Evolutionary conservation across 1,140 invertebrate genomes (phyloP).

Genomic region (Listronotus oregonensis): DNA sequence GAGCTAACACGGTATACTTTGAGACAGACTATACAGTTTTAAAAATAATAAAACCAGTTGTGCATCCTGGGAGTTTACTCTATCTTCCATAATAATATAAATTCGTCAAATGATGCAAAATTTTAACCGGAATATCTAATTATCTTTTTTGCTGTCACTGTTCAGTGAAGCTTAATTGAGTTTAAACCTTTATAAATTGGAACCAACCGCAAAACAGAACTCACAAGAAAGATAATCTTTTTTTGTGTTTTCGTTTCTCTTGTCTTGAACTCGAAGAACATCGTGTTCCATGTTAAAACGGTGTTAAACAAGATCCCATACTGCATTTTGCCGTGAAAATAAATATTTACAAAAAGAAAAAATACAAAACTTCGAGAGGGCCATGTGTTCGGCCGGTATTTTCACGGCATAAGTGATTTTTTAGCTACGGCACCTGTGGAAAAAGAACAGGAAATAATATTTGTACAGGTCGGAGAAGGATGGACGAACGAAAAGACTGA

Average conservation of each 20-base stretch:
- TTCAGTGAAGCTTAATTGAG: too few relatives aligned
- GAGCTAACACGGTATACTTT: too few relatives aligned
- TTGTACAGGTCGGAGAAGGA: slow-evolving; percentile 9
- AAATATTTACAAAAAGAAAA: slow-evolving; percentile 32
- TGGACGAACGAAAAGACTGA: slow-evolving; percentile 1
- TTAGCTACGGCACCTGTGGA: neutral
- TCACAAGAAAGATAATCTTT: too few relatives aligned
- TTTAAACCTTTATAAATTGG: too few relatives aligned
- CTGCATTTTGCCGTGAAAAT: slow-evolving; percentile 24
- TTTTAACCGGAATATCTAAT: too few relatives aligned
- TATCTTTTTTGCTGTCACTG: too few relatives aligned
- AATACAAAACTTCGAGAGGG: slow-evolving; percentile 11
- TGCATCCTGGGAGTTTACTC: too few relatives aligned
- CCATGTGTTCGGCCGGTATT: slow-evolving; percentile 8
- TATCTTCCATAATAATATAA: too few relatives aligned
- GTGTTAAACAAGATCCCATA: slow-evolving; percentile 20
- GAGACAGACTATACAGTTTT: too few relatives aligned
- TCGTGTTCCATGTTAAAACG: slow-evolving; percentile 6
- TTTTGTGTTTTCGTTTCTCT: neutral
- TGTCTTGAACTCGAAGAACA: neutral
- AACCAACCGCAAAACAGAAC: too few relatives aligned
- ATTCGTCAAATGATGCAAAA: too few relatives aligned
- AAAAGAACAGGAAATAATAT: neutral
- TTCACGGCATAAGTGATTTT: slow-evolving; percentile 13
- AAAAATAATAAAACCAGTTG: too few relatives aligned